These are phyloP conservation scores for Leucophenga maculata DNA, from an alignment of 2,888 invertebrate species.

Conservation along the genomic window DNA sequence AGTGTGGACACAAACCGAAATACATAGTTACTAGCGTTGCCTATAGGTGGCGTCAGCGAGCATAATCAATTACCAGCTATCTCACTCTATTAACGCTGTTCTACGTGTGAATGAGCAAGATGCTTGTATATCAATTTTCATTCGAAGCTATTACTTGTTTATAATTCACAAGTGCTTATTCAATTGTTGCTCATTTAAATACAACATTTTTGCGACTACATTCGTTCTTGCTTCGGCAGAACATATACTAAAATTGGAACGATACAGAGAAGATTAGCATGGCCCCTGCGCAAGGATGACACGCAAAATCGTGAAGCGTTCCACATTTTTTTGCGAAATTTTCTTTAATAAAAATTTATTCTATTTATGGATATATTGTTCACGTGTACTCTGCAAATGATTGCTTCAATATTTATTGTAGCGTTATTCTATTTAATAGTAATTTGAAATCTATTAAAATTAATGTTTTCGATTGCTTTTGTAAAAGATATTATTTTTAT, in stretches of 20 bases:
- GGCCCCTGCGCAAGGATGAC: constrained; percentile 94
- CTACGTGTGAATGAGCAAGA: no score
- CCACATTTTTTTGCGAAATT: constrained; percentile 68
- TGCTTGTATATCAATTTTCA: no score
- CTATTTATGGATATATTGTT: no score
- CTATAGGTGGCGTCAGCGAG: background rate
- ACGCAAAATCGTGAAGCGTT: constrained; percentile 93
- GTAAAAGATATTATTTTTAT: no score
- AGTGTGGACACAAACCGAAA: background rate
- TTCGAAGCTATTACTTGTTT: background rate
- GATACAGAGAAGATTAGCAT: constrained; percentile 95
- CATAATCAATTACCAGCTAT: background rate
- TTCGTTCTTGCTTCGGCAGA: constrained; percentile 83
- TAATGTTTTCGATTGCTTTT: no score
- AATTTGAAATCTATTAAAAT: no score
- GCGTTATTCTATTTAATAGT: no score
- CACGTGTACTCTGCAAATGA: no score
- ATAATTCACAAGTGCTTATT: constrained; percentile 53
- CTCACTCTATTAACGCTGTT: no score
- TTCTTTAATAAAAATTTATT: background rate
- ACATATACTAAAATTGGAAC: constrained; percentile 91
- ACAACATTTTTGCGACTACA: background rate
- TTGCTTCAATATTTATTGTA: no score
- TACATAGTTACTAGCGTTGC: background rate
- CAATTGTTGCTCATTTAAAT: background rate